phyloP scores from a whole-genome alignment of 2,113 vertebrate species.

The Crotalus tigris region DNA sequence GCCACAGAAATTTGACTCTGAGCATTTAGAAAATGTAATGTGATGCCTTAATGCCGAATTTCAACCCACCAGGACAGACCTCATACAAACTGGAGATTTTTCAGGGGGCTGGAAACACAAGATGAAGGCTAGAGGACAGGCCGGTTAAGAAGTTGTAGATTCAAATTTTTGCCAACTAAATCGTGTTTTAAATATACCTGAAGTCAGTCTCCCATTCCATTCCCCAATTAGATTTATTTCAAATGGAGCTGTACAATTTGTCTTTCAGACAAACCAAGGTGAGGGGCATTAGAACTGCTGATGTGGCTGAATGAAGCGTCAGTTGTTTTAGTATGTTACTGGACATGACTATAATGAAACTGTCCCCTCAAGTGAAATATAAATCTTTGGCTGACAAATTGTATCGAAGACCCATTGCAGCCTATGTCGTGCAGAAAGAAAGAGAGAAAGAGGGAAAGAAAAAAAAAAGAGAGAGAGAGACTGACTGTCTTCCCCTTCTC shows the following conservation, averaged over 20 bases:
- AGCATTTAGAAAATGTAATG: background rate
- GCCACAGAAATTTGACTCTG: background rate
- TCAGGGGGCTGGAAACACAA: background rate
- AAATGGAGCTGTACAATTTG: constrained; percentile 18
- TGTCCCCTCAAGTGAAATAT: background rate
- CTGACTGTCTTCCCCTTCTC: no score
- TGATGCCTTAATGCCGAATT: background rate
- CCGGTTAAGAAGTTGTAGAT: background rate
- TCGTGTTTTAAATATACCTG: background rate
- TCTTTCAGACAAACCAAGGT: constrained; percentile 40
- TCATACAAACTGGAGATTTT: background rate
- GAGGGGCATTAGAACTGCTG: constrained; percentile 35
- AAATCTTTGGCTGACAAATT: background rate
- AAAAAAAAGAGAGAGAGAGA: background rate
- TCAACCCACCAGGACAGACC: background rate
- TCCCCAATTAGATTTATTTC: background rate
- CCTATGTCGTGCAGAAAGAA: constrained; percentile 1
- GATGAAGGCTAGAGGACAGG: background rate
- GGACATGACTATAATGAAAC: background rate
- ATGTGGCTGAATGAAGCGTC: constrained; percentile 11
- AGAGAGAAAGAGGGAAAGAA: background rate
- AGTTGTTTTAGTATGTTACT: constrained; percentile 29
- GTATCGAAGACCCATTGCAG: background rate
- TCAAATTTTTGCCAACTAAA: background rate
- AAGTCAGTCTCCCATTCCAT: background rate